A percentile compares a stretch with the other conserved stretches of the same genome.
These are phyloP conservation scores for Menidia menidia DNA, from an alignment of 2,797 vertebrate genomes.

Conservation along the genomic window DNA sequence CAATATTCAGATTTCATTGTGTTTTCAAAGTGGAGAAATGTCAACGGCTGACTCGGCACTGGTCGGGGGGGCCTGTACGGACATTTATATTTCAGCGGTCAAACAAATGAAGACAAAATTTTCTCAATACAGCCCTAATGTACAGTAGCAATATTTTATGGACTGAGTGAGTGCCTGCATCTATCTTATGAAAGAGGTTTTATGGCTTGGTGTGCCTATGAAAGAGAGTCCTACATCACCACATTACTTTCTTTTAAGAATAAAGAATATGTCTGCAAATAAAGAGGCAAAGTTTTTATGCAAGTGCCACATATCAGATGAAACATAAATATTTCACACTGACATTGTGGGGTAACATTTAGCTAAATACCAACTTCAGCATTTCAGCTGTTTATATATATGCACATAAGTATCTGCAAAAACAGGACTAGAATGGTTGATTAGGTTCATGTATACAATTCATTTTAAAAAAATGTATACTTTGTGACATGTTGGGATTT, in stretches of 20 bases:
- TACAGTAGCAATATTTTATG: slow-evolving; percentile 77
- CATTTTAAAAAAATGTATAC: slow-evolving; percentile 42
- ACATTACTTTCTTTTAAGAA: slow-evolving; percentile 25
- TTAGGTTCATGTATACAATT: slow-evolving; percentile 35
- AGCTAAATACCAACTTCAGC: slow-evolving; percentile 2
- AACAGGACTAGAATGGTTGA: slow-evolving; percentile 15
- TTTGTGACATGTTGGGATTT: slow-evolving; percentile 47
- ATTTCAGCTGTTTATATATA: background rate
- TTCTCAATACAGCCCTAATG: slow-evolving; percentile 74
- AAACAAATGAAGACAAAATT: slow-evolving; percentile 82
- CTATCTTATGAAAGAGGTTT: slow-evolving; percentile 57
- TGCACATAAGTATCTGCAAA: slow-evolving; percentile 21
- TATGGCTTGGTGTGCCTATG: slow-evolving; percentile 37
- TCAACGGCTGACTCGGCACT: slow-evolving; percentile 73
- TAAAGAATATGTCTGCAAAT: slow-evolving; percentile 8
- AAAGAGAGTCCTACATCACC: slow-evolving; percentile 3
- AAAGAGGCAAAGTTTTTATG: background rate
- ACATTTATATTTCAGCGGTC: slow-evolving; percentile 78
- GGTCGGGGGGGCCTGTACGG: slow-evolving; percentile 73
- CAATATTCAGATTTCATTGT: slow-evolving; percentile 89
- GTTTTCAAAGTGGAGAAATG: slow-evolving; percentile 85
- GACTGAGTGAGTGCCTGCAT: slow-evolving; percentile 61
- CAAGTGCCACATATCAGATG: background rate
- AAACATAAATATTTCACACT: background rate
- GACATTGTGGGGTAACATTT: background rate